These are phyloP conservation scores for Glyptemys insculpta DNA, from an alignment of 2,797 vertebrate genomes.

Conservation along the genomic window DNA sequence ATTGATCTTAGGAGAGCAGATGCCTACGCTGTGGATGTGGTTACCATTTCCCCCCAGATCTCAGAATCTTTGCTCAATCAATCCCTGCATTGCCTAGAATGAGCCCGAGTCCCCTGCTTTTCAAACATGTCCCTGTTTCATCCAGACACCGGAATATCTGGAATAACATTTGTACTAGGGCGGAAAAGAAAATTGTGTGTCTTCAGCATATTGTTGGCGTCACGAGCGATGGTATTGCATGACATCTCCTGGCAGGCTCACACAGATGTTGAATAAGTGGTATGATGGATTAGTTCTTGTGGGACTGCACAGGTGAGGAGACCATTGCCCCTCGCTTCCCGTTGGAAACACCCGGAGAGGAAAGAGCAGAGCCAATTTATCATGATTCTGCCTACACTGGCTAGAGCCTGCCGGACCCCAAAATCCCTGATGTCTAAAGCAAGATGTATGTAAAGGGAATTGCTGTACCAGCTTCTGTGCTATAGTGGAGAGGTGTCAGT, in stretches of 20 bases:
- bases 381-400: not conserved
- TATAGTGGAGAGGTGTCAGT: not conserved
- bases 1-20: not conserved
- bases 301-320: not conserved
- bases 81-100: not conserved
- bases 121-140: not conserved
- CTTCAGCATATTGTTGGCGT: not conserved
- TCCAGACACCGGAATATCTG: not conserved
- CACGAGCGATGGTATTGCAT: not conserved
- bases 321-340: not conserved
- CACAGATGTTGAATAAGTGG: not conserved
- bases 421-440: not conserved
- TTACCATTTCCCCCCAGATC: not conserved
- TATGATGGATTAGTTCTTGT: not conserved
- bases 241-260: fast-evolving
- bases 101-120: not conserved
- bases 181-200: not conserved
- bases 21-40: not conserved
- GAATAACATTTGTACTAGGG: not conserved
- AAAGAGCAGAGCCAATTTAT: not conserved
- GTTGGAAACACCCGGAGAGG: not conserved
- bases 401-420: not conserved
- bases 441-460: not conserved
- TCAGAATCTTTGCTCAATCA: not conserved
- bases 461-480: not conserved